Conservation (phyloP, 2,888 invertebrate genomes). For the Abrostola tripartita region DNA sequence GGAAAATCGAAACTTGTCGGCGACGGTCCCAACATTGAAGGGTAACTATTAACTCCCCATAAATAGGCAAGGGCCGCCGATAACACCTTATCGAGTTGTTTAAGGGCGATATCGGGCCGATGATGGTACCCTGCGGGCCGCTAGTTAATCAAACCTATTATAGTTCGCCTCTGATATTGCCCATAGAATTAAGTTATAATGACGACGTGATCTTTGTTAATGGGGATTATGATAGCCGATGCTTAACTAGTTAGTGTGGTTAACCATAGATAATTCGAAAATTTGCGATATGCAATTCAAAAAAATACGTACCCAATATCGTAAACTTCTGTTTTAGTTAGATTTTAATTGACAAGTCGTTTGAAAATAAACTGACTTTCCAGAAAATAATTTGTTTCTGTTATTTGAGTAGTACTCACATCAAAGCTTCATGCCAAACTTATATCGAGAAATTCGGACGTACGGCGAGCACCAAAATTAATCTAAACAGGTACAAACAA, state of each 20-base stretch:
- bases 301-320: background rate
- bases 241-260: conserved; percentile 16
- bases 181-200: conserved; percentile 54
- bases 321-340: background rate
- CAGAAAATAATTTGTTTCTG: background rate
- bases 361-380: background rate
- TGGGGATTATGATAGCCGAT: conserved; percentile 46
- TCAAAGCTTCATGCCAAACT: conserved; percentile 28
- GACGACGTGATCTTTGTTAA: conserved; percentile 43
- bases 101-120: conserved; percentile 80
- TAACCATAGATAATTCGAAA: background rate
- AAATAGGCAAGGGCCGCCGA: conserved; percentile 80
- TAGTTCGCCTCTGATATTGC: conserved; percentile 51
- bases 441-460: conserved; percentile 52
- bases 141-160: conserved; percentile 77
- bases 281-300: background rate
- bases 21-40: conserved; percentile 66
- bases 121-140: conserved; percentile 77
- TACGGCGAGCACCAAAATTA: conserved; percentile 48
- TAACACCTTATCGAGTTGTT: conserved; percentile 84
- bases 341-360: background rate
- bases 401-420: conserved; percentile 2
- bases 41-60: conserved; percentile 82
- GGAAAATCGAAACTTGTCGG: conserved; percentile 48
- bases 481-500: conserved; percentile 61